Base-by-base conservation (phyloP, 2,888 invertebrate species). In the Asteroscopus sphinx region DNA sequence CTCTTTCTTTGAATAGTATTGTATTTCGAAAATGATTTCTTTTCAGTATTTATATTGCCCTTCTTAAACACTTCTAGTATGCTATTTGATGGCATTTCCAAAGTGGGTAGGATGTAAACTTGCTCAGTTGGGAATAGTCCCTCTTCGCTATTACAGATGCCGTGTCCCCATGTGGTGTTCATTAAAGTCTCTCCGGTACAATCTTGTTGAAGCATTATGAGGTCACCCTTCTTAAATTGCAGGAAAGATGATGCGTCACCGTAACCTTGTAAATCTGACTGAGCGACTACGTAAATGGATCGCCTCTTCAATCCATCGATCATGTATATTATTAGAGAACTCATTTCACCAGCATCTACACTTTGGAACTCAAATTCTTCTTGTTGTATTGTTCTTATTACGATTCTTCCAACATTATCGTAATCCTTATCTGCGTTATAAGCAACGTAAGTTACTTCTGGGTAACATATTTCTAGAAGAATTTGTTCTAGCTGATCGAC, bases 401-500 rank as follows among this genome's bases (percentile, higher is more conserved):
- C 96, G 72, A 99, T 90, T 79, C 95, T 95, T 60, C 97, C 96
- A 4, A 96, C 82, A 63, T 91, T 91, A 1, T 95, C 92, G 39
- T 88, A 89, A 46, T 90, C 89, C 59, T 91, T 88, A 58, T 94
- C 93, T 54, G 92, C 90, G 42, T 95, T 94, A 77, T 95, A 96
- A 30, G 95, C 95, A 45, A 98, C 97, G 49, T 96, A 96, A 0
- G 96, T 96, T 15, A 99, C 96, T 94, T 99, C 99, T 4, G 97
- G 96, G 90, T 97, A 99, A 6, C 97, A 96, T 74, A 97, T 93
- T 93, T 99, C 98, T 33, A 98, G 93, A 39, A 99, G 94, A 68
- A 99, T 97, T 86, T 97, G 97, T 87, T 99, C 99, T 76, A 97
- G 96, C 87, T 98, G 98, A 88, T 99, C 98, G 0, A 98, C 97